A percentile compares a stretch with the other conserved stretches of the same genome.
Evolutionary conservation across 1,140 invertebrate genomes (phyloP).

Genomic region (Chrysoperla carnea): DNA sequence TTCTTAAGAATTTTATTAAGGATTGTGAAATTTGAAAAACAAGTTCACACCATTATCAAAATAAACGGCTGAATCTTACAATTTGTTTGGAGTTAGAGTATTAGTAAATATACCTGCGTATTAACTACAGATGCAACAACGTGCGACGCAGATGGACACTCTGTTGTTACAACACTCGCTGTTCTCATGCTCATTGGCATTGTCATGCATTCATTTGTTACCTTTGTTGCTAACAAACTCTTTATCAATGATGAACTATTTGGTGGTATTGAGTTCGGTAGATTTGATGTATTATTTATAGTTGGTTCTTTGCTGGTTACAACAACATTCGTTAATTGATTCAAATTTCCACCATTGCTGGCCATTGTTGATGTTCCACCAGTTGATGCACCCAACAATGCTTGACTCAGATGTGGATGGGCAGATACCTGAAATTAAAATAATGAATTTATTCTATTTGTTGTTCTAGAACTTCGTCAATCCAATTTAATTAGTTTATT

Average conservation of each 20-base stretch:
- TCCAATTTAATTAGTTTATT: too few relatives aligned
- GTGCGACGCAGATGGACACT: conserved; percentile 23
- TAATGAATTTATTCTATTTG: conserved; percentile 21
- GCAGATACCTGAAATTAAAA: conserved; percentile 27
- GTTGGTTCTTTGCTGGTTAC: too few relatives aligned
- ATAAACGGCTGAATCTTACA: too few relatives aligned
- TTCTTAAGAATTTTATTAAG: too few relatives aligned
- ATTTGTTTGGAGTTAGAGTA: too few relatives aligned
- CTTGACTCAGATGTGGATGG: conserved; percentile 42
- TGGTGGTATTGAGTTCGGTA: conserved; percentile 7
- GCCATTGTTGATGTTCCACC: conserved; percentile 14
- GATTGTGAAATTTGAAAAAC: too few relatives aligned
- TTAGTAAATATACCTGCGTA: conserved; percentile 14
- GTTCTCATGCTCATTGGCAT: conserved; percentile 24
- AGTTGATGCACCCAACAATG: conserved; percentile 27
- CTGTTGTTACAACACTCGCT: conserved; percentile 7
- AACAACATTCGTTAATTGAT: too few relatives aligned
- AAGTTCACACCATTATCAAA: too few relatives aligned
- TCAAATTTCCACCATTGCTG: neutral
- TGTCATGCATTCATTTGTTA: conserved; percentile 43
- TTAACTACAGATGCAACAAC: conserved; percentile 25
- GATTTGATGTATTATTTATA: neutral
- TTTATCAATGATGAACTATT: conserved; percentile 55
- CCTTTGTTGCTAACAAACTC: conserved; percentile 70
- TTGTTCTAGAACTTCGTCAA: conserved; percentile 15